phyloP scores from a whole-genome alignment of 2,888 invertebrate genomes.

The Eupeodes luniger region DNA sequence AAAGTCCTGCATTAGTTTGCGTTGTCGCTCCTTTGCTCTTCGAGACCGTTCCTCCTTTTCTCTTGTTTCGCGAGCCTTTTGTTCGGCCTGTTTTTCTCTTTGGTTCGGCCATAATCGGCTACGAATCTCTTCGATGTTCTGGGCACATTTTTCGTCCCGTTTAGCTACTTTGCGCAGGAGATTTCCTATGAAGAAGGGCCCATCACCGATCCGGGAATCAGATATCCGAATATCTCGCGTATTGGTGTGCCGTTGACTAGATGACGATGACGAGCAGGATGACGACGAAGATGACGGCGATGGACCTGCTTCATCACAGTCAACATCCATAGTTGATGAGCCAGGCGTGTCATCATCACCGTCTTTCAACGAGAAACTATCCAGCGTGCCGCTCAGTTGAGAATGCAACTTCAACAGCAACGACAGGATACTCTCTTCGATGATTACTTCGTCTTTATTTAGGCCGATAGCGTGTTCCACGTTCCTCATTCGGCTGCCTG shows the following conservation, averaged over 20 bases:
- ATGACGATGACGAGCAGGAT: slow-evolving; percentile 64
- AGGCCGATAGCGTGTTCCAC: slow-evolving; percentile 83
- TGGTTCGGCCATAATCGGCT: slow-evolving; percentile 92
- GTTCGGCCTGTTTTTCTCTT: slow-evolving; percentile 91
- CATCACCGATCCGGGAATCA: slow-evolving; percentile 89
- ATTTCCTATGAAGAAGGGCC: slow-evolving; percentile 93
- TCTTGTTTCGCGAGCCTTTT: slow-evolving; percentile 86
- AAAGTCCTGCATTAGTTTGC: slow-evolving; percentile 96
- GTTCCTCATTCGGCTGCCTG: slow-evolving; percentile 81
- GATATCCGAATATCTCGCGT: slow-evolving; percentile 81
- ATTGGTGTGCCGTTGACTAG: slow-evolving; percentile 65
- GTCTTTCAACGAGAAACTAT: slow-evolving; percentile 90
- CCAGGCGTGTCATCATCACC: slow-evolving; percentile 76
- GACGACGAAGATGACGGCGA: slow-evolving; percentile 77
- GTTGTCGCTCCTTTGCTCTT: slow-evolving; percentile 94
- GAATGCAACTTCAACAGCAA: slow-evolving; percentile 95
- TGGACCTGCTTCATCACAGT: slow-evolving; percentile 82
- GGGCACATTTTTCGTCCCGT: slow-evolving; percentile 89
- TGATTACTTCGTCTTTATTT: slow-evolving; percentile 86
- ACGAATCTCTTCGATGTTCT: slow-evolving; percentile 89
- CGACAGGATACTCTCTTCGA: slow-evolving; percentile 95
- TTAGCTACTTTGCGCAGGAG: slow-evolving; percentile 90
- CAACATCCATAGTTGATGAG: slow-evolving; percentile 81
- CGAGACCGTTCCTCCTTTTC: slow-evolving; percentile 94
- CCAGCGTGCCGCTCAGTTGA: slow-evolving; percentile 92